Evolutionary conservation across 2,797 vertebrate genomes (phyloP), one percentile per base, ranked within the genome.

Genomic region (Karalla daura): DNA sequence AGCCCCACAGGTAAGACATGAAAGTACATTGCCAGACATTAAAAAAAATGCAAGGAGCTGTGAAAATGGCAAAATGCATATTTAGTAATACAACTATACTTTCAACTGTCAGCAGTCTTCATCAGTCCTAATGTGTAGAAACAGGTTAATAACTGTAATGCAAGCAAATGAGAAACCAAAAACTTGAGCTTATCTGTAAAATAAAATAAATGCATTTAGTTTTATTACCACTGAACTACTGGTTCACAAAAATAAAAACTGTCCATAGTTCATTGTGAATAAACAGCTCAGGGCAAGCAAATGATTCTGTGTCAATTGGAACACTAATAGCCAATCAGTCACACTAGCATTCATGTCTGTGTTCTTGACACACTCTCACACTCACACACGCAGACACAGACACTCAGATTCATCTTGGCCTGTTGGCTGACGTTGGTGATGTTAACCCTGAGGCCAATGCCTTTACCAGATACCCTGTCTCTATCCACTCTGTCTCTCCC

Each of bases 381-480:
- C 49, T 69, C 64, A 40, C 14, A 60, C 40, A 59, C n/a, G 62
- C 36, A 33, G 25, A 52, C 52, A 45, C 27, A 51, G 25, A 36
- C 63, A 59, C 63, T 43, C 49, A 20, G 37, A 18, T 23, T 68
- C 39, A 3, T 12, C 66, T 71, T 58, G 67, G 59, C 69, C 41
- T 64, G 46, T 69, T 78, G 67, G 62, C 61, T 55, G 62, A 71
- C 72, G 79, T 46, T 74, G 82, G 71, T 82, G 83, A 87, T 80
- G 83, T 71, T 91, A 86, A 92, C 90, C 91, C 76, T 69, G 83
- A 83, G 88, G 86, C 86, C 92, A 67, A 95, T 94, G 94, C 88
- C 90, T 95, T 95, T 94, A 94, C 92, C 96, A 97, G 96, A 96
- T 94, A 94, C 84, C 86, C 47, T 50, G 56, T 32, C 21, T 45